Evolutionary conservation across 2,797 vertebrate species (phyloP).

Genomic region (Apogon talboti): DNA sequence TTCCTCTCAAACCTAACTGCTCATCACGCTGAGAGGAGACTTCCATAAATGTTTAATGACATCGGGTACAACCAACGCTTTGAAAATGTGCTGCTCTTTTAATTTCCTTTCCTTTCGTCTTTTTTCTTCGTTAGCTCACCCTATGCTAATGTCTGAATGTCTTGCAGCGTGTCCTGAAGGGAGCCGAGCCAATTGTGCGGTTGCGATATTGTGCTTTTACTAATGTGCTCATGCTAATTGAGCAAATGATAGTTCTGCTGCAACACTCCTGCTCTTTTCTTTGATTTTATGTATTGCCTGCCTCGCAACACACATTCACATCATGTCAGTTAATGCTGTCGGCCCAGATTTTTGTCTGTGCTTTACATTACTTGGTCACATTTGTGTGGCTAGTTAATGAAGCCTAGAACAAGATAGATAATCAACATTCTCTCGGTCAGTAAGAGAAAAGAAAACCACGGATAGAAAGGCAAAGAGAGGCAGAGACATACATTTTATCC

Average conservation of each 20-base stretch:
- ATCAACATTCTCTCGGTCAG: constrained; percentile 80
- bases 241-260: constrained; percentile 86
- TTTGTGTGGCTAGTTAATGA: constrained; percentile 91
- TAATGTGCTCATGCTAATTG: constrained; percentile 95
- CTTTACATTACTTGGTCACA: constrained; percentile 78
- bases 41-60: constrained; percentile 99
- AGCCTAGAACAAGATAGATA: constrained; percentile 87
- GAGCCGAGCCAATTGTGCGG: constrained; percentile 90
- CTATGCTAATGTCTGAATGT: constrained; percentile 91
- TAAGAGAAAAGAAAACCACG: constrained; percentile 1
- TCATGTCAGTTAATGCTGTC: constrained; percentile 92
- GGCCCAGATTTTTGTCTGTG: constrained; percentile 77
- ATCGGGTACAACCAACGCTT: constrained; percentile 92
- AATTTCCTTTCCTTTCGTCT: constrained; percentile 80
- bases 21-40: constrained; percentile 90
- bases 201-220: constrained; percentile 92
- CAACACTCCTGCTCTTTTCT: constrained; percentile 19
- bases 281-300: constrained; percentile 89
- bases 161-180: constrained; percentile 93
- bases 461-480: constrained; percentile 8
- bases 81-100: constrained; percentile 96
- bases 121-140: constrained; percentile 93
- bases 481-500: constrained; percentile 23
- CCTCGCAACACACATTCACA: constrained; percentile 93
- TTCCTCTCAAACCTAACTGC: constrained; percentile 90